Conservation (phyloP, 2,797 vertebrate species). For the Mus caroli region DNA sequence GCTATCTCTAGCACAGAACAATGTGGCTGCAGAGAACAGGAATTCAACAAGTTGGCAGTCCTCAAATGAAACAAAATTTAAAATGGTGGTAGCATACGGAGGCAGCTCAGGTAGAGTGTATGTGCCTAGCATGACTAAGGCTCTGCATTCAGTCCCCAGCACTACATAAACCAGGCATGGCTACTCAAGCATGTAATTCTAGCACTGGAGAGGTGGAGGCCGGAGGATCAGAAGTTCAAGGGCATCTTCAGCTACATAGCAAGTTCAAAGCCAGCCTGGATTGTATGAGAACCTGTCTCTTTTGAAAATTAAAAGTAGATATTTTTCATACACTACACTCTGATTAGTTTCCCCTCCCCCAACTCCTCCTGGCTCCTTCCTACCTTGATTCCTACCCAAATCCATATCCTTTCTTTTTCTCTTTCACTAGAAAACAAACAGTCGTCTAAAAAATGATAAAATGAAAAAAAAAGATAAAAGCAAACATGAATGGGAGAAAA, state of each 20-base stretch:
- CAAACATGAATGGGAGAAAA: not conserved
- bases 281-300: not conserved
- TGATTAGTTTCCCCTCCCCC: not conserved
- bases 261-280: not conserved
- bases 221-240: not conserved
- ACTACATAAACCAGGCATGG: no score
- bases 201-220: not conserved
- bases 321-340: not conserved
- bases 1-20: not conserved
- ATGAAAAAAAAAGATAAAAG: not conserved
- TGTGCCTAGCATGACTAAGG: not conserved
- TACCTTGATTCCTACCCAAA: not conserved
- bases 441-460: not conserved
- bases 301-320: not conserved
- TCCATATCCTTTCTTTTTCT: not conserved
- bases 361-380: not conserved
- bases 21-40: not conserved
- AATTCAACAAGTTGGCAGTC: not conserved
- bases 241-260: not conserved
- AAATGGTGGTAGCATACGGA: not conserved
- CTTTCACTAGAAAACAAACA: not conserved
- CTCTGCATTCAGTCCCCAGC: not conserved
- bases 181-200: not conserved
- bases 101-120: not conserved
- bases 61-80: not conserved